A percentile compares a stretch with the other conserved stretches of the same genome.
Evolutionary conservation across 2,888 invertebrate species (phyloP).

Genomic region (Malthinus seriepunctatus): DNA sequence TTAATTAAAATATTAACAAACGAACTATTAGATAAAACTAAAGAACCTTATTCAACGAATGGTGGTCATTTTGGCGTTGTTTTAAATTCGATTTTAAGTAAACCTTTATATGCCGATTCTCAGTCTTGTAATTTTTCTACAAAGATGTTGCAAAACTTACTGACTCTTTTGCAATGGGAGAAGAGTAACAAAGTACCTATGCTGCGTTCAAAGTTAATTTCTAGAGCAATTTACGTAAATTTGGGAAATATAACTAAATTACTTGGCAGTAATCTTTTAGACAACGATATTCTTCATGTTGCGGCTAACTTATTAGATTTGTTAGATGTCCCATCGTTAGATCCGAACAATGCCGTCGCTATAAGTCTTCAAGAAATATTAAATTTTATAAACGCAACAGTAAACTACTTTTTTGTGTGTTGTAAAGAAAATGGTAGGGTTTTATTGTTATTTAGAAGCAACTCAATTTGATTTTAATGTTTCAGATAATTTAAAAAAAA

Average conservation of each 20-base stretch:
- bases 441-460: constrained; percentile 3
- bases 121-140: constrained; percentile 37
- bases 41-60: constrained; percentile 49
- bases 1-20: constrained; percentile 65
- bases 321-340: constrained; percentile 64
- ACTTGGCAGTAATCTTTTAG: constrained; percentile 49
- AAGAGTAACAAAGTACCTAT: constrained; percentile 54
- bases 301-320: constrained; percentile 67
- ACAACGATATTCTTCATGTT: constrained; percentile 55
- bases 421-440: constrained; percentile 66
- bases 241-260: constrained; percentile 54
- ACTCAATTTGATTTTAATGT: constrained; percentile 13
- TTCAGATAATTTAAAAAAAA: constrained; percentile 64
- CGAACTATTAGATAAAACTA: constrained; percentile 55
- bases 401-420: constrained; percentile 78
- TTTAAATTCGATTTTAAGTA: constrained; percentile 48
- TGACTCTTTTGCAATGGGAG: constrained; percentile 60
- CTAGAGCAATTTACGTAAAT: constrained; percentile 56
- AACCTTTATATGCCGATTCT: constrained; percentile 20
- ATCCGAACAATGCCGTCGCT: constrained; percentile 49
- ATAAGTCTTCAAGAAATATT: constrained; percentile 68
- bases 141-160: constrained; percentile 51
- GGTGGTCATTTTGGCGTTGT: constrained; percentile 55
- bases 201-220: constrained; percentile 54
- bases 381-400: constrained; percentile 70